These are phyloP conservation scores for Prolemur simus DNA, from an alignment of 2,113 vertebrate species.

Conservation along the genomic window DNA sequence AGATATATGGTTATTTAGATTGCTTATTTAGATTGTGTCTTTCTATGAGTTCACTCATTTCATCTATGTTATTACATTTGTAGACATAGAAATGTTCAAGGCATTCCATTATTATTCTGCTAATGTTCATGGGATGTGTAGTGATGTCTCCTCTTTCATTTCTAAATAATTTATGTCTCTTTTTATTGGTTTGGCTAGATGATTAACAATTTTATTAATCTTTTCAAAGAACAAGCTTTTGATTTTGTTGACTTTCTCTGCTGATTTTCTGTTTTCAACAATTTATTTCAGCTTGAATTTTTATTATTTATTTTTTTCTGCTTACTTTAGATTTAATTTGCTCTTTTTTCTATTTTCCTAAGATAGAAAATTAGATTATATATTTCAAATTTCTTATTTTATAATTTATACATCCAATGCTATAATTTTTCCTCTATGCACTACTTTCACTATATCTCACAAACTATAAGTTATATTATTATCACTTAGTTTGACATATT, in stretches of 20 bases:
- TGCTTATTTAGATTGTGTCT: not conserved
- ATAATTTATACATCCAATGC: not conserved
- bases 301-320: too few species aligned
- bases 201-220: not conserved
- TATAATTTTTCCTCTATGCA: not conserved
- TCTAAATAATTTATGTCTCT: not conserved
- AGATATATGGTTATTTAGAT: not conserved
- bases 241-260: not conserved
- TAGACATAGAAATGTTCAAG: too few species aligned
- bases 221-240: not conserved
- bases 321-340: not conserved
- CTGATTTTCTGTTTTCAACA: not conserved
- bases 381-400: not conserved
- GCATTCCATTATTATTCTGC: not conserved
- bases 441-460: not conserved
- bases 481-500: not conserved
- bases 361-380: not conserved
- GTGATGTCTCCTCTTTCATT: not conserved
- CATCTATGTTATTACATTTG: not conserved
- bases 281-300: not conserved
- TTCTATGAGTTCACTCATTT: not conserved
- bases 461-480: not conserved
- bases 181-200: not conserved
- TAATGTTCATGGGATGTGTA: not conserved
- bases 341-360: not conserved